These are phyloP conservation scores for Drosophila bocki DNA, from an alignment of 1,140 invertebrate species.

Conservation along the genomic window DNA sequence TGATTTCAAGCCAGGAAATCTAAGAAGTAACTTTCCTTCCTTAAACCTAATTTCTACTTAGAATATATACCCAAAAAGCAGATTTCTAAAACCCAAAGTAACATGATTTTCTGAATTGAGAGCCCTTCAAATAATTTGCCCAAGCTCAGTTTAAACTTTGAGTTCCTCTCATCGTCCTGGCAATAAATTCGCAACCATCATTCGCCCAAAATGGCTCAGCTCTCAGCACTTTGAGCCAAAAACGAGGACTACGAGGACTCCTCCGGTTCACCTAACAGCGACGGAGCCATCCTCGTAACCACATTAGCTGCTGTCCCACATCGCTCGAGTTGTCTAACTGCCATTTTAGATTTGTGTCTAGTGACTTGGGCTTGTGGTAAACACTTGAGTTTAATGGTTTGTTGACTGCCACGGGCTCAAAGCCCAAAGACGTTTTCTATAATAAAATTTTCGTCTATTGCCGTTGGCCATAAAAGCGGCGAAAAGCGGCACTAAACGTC, in stretches of 20 bases:
- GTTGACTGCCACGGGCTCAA: conserved; percentile 67
- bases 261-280: conserved; percentile 24
- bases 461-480: conserved; percentile 70
- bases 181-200: conserved; percentile 43
- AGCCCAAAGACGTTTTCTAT: conserved; percentile 65
- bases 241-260: conserved; percentile 3
- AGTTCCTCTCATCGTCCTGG: conserved; percentile 18
- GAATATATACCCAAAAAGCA: no score
- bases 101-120: not conserved
- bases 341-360: conserved; percentile 83
- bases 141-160: conserved; percentile 12
- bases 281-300: conserved; percentile 26
- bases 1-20: not conserved
- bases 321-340: conserved; percentile 68
- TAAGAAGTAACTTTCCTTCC: fast-evolving
- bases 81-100: not conserved
- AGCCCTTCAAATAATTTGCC: not conserved
- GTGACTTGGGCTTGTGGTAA: conserved; percentile 78
- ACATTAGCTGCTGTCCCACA: conserved; percentile 42
- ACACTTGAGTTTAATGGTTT: conserved; percentile 83
- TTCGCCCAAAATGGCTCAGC: conserved; percentile 28
- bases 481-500: conserved; percentile 55
- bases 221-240: conserved; percentile 25
- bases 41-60: not conserved
- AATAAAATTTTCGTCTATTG: conserved; percentile 78